Percentiles rank a stretch among this genome's conserved stretches.
These are phyloP conservation scores for Beroe ovata DNA, from an alignment of 37 sponge, comb jelly and placozoan species.

Conservation along the genomic window DNA sequence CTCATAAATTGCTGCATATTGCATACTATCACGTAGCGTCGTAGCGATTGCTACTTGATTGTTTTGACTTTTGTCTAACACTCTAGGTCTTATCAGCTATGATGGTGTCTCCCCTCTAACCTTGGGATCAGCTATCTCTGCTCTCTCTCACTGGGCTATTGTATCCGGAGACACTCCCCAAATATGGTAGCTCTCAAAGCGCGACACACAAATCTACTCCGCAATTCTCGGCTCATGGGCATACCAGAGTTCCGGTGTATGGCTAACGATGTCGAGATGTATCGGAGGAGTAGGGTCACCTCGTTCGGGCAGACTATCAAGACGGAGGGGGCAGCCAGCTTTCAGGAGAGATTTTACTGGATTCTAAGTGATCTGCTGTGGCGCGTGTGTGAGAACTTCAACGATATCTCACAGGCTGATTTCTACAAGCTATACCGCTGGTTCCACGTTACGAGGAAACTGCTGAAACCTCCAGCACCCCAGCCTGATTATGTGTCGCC, in stretches of 20 bases:
- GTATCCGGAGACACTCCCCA: neutral
- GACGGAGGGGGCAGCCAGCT: neutral
- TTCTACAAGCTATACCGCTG: slow-evolving; percentile 52
- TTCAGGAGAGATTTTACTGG: slow-evolving; percentile 44
- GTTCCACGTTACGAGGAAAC: slow-evolving; percentile 41
- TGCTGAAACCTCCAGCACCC: slow-evolving; percentile 49
- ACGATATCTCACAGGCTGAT: slow-evolving; percentile 40
- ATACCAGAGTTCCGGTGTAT: slow-evolving; percentile 67
- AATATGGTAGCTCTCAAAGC: slow-evolving; percentile 6
- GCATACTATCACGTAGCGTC: no score
- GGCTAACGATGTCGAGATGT: slow-evolving; percentile 67
- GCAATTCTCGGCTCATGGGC: slow-evolving; percentile 50
- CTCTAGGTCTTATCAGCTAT: no score
- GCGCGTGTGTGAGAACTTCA: slow-evolving; percentile 57
- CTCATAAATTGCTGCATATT: no score
- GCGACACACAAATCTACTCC: neutral
- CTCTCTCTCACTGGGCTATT: no score
- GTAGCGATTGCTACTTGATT: no score
- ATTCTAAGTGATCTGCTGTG: slow-evolving; percentile 21
- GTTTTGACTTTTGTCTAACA: no score
- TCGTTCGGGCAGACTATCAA: neutral
- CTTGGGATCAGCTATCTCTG: neutral
- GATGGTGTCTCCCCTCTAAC: neutral
- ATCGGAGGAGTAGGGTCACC: slow-evolving; percentile 1
- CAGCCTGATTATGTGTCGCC: slow-evolving; percentile 57